These are phyloP conservation scores for Mimas tiliae DNA, from an alignment of 2,888 invertebrate genomes.

Conservation along the genomic window DNA sequence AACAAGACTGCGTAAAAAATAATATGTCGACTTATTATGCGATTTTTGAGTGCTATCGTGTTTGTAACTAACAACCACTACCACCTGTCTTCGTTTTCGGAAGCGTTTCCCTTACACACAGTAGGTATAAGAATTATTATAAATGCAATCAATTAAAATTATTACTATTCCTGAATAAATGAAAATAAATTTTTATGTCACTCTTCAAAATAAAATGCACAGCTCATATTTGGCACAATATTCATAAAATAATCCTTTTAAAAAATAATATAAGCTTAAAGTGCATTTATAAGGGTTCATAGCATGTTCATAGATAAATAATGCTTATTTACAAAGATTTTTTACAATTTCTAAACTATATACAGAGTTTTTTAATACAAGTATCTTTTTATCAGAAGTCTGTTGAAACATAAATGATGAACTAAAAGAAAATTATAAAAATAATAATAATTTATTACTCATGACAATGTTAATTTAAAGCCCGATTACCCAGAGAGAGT, in stretches of 20 bases:
- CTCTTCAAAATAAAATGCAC: conserved; percentile 19
- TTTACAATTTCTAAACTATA: conserved; percentile 30
- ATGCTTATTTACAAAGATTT: conserved; percentile 39
- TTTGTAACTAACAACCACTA: too few relatives aligned
- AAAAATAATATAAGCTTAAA: conserved; percentile 20
- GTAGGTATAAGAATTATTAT: too few relatives aligned
- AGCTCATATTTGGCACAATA: conserved; percentile 33
- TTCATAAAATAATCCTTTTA: conserved; percentile 8
- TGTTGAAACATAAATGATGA: not conserved
- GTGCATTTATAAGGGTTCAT: conserved; percentile 25
- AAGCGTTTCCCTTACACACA: too few relatives aligned
- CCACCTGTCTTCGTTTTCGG: too few relatives aligned
- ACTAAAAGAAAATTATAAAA: not conserved
- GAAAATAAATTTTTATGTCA: not conserved
- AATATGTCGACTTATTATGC: too few relatives aligned
- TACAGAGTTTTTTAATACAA: not conserved
- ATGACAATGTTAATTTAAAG: not conserved
- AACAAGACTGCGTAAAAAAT: too few relatives aligned
- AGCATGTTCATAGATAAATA: conserved; percentile 21
- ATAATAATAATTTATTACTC: not conserved
- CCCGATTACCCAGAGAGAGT: too few relatives aligned
- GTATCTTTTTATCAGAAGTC: not conserved
- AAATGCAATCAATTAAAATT: too few relatives aligned
- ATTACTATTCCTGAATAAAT: not conserved
- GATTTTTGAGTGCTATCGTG: too few relatives aligned